Evolutionary conservation across 2,888 invertebrate genomes (phyloP), one percentile per base, ranked within the genome.

Genomic region (Smittia aterrima): DNA sequence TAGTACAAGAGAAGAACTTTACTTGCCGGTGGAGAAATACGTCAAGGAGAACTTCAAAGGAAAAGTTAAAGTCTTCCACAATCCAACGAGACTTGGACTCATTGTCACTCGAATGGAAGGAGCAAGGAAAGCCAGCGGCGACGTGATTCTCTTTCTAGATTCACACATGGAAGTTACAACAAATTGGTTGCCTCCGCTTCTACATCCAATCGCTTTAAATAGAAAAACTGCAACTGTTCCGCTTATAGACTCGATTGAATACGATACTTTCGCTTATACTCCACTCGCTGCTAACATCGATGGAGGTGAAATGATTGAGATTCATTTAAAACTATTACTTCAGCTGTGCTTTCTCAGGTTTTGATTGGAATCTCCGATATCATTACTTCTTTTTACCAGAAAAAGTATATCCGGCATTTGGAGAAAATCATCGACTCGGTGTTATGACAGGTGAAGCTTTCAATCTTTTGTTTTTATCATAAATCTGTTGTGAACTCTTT

Each of bases 101-200:
- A 96, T 97, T 67, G 87, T 95, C 77, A 96, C 96, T 0, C 86
- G 97, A 76, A 86, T 97, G 72, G 85, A 92, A 80, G 97, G 96
- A 58, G 95, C 95, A n/a, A 88, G 88, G 79, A 86, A 88, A 78
- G 93, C 93, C 1, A 87, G 85, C 70, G 96, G 95, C 0, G 90
- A 95, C 80, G 94, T 92, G 4, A 85, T 97, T 66, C 92, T 95
- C 1, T 97, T 96, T 80, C 84, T 97, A 13, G 97, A 97, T 82
- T 95, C 96, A 38, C 97, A 97, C 83, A 96, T 95, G 83, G 96
- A 96, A 86, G 93, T 93, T 78, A 91, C 92, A 75, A 85, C 85
- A 78, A 92, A 92, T 80, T 88, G 88, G 89, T 78, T 87, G 9
- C 86, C 87, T 76, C 85, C 86, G 0, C 79, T 88, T 6, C 78